These are phyloP conservation scores for Plodia interpunctella DNA, from an alignment of 1,140 invertebrate genomes.

Conservation along the genomic window DNA sequence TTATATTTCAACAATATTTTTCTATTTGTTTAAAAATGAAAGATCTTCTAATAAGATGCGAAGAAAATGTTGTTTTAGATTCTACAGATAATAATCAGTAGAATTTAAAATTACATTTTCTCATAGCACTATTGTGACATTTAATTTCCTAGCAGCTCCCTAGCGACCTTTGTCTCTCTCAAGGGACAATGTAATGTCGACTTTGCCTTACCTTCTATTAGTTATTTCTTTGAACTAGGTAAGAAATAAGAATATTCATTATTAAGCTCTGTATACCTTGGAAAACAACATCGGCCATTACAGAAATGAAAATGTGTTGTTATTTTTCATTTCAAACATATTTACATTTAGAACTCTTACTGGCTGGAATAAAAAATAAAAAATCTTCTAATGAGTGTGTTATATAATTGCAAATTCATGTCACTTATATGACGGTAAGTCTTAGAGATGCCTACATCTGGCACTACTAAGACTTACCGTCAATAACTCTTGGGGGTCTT, in stretches of 20 bases:
- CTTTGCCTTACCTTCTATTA: not conserved
- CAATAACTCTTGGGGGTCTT: no score
- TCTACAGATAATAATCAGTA: not conserved
- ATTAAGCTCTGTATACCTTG: not conserved
- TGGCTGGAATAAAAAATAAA: no score
- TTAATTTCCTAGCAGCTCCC: not conserved
- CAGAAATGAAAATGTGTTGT: not conserved
- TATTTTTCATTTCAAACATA: no score
- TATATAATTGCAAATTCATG: no score
- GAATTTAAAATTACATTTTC: not conserved
- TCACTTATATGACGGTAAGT: no score
- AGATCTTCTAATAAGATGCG: no score
- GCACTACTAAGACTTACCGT: no score
- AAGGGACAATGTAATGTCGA: not conserved
- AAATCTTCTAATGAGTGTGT: no score
- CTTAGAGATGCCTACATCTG: no score
- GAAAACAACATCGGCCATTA: not conserved
- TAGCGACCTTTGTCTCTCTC: not conserved
- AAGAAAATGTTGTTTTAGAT: no score
- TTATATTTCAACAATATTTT: not conserved
- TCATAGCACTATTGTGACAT: not conserved
- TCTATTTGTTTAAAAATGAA: not conserved
- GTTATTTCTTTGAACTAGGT: not conserved
- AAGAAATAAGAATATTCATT: not conserved
- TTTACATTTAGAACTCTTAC: no score